Base-by-base conservation (phyloP, 30 jellyfish, hydroid and myxozoan species). In the Nemopilema nomurai region DNA sequence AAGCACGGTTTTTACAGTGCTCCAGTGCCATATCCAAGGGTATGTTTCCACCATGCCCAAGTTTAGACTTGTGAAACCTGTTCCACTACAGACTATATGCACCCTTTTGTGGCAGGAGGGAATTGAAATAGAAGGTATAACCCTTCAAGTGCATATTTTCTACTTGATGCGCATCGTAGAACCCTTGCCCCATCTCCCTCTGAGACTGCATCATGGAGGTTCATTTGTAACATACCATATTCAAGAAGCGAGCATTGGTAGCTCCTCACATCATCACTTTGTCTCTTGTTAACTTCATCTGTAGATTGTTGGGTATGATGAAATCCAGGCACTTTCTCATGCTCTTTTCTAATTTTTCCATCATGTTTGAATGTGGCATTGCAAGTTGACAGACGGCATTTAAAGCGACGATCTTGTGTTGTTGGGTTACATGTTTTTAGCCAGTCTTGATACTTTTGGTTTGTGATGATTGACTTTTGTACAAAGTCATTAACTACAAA, bases 151-250 rank as follows among this genome's bases (percentile, higher is more conserved):
- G 86, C 86, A 32, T 82, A 82, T 62, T 82, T 82, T 18, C 78
- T 28, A 57, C 91, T 74, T 16, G 88, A 9, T 16, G 68, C 78
- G 28, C 50, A 51, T 25, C 91, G 25, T 18, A 68, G 24, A 28
- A 82, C 71, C 19, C 88, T n/a, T 22, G 62, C 78, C 25, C 91
- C 91, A 82, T 82, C 91, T 13, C 82, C 90, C 28, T 80, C 90
- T 22, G 81, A 25, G 26, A 80, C 51, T 22, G 87, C 88, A 77
- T 77, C 88, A 51, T 62, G 70, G 52, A 84, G 69, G 62, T 84
- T 52, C 50, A 65, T 49, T 41, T 19, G 52, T 51, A 72, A 19
- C 88, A 73, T 84, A 28, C 81, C 88, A 62, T 72, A 84, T 32
- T 84, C 93, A 28, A 84, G 89, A 41, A 84, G 66, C 20, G 93